A percentile compares a stretch with the other conserved stretches of the same genome.
These are phyloP conservation scores for Araneus ventricosus DNA, from an alignment of 1,140 invertebrate species.

Conservation along the genomic window DNA sequence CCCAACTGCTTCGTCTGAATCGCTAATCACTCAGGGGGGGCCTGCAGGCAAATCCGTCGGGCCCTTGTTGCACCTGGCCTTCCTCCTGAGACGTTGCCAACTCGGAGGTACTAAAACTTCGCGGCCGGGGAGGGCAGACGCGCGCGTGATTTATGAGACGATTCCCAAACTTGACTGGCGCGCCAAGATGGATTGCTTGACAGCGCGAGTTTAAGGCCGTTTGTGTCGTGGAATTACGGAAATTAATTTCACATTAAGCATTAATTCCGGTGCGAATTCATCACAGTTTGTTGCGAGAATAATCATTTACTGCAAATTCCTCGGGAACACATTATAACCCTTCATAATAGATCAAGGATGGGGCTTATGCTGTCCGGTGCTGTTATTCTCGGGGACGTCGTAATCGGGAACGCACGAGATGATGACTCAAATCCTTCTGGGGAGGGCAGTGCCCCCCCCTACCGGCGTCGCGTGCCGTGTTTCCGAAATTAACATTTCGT, in stretches of 20 bases:
- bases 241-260: constrained; percentile 70
- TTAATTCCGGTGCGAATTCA: constrained; percentile 44
- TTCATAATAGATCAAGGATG: constrained; percentile 29
- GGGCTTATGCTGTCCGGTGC: constrained; percentile 10
- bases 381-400: not conserved
- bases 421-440: not conserved
- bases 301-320: constrained; percentile 22
- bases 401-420: not conserved
- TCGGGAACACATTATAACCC: constrained; percentile 13
- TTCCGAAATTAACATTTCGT: not conserved
- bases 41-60: not conserved
- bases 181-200: not conserved
- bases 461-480: not conserved
- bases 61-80: not conserved
- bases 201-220: constrained; percentile 36
- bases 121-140: not conserved
- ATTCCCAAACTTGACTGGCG: constrained; percentile 45
- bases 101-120: not conserved
- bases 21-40: not conserved
- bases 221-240: constrained; percentile 54
- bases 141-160: constrained; percentile 58
- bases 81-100: not conserved
- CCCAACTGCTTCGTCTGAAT: not conserved
- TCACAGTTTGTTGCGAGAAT: constrained; percentile 2
- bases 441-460: not conserved